Conservation (phyloP, 2,888 invertebrate genomes). For the Bruchidius siliquastri region DNA sequence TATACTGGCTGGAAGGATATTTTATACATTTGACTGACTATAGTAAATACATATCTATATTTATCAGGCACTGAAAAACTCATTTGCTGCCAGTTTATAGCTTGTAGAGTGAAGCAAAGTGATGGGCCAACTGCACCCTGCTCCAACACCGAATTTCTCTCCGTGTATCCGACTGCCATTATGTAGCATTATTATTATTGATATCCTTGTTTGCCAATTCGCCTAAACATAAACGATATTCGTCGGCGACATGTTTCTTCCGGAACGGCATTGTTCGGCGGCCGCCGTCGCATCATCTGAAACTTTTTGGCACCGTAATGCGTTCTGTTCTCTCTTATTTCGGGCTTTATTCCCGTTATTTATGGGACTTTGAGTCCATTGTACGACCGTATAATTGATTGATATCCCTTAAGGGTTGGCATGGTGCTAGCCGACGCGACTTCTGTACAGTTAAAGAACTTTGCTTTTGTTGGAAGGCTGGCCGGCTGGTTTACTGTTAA, state of each 20-base stretch:
- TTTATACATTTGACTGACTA: too few relatives aligned
- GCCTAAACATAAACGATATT: slow-evolving; percentile 46
- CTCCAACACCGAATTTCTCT: too few relatives aligned
- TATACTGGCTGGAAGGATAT: too few relatives aligned
- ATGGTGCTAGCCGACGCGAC: not conserved
- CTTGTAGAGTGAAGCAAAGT: too few relatives aligned
- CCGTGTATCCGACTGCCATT: slow-evolving; percentile 10
- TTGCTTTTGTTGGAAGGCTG: not conserved
- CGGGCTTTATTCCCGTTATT: slow-evolving; percentile 24
- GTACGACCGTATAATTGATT: not conserved
- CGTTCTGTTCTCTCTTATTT: slow-evolving; percentile 23
- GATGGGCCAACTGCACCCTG: too few relatives aligned
- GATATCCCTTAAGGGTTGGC: not conserved
- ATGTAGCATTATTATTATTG: slow-evolving; percentile 43
- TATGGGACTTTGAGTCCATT: slow-evolving; percentile 18
- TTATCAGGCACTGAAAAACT: too few relatives aligned
- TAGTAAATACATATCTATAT: too few relatives aligned
- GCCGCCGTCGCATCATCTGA: slow-evolving; percentile 21
- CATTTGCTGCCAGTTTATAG: too few relatives aligned
- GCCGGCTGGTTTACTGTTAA: too few relatives aligned
- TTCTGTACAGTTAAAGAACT: not conserved
- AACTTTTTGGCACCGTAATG: slow-evolving; percentile 24
- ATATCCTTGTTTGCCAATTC: slow-evolving; percentile 47
- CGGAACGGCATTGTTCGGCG: slow-evolving; percentile 22
- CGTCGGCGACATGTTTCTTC: slow-evolving; percentile 42